These are phyloP conservation scores for Ahaetulla prasina DNA, from an alignment of 2,113 vertebrate species.

Conservation along the genomic window DNA sequence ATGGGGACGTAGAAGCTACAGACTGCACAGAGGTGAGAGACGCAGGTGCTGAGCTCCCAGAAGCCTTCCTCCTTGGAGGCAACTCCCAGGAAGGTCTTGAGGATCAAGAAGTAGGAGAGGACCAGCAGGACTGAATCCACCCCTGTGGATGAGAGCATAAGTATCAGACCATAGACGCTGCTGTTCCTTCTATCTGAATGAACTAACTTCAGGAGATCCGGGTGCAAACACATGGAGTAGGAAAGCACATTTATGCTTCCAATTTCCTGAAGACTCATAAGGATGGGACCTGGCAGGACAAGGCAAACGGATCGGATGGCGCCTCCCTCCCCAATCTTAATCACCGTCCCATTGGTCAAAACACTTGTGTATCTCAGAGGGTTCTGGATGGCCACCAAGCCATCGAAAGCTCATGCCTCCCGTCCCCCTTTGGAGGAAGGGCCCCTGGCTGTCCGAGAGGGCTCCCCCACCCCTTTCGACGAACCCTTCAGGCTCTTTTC, in stretches of 20 bases:
- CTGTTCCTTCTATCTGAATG: too few species aligned
- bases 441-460: too few species aligned
- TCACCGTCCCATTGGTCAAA: background rate
- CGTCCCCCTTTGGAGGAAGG: too few species aligned
- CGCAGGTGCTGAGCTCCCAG: slow-evolving; percentile 31
- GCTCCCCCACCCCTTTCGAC: background rate
- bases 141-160: background rate
- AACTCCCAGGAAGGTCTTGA: slow-evolving; percentile 32
- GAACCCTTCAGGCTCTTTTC: background rate
- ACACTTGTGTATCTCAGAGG: slow-evolving; percentile 37
- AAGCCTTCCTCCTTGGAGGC: slow-evolving; percentile 8
- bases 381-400: slow-evolving; percentile 37
- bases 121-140: slow-evolving; percentile 40
- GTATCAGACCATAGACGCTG: too few species aligned
- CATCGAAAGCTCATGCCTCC: slow-evolving; percentile 41
- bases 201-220: too few species aligned
- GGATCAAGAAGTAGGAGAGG: slow-evolving; percentile 37
- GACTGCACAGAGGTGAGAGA: slow-evolving; percentile 50
- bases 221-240: too few species aligned
- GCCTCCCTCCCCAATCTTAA: background rate
- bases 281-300: too few species aligned
- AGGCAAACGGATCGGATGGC: too few species aligned
- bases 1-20: slow-evolving; percentile 44
- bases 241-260: too few species aligned
- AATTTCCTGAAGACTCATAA: too few species aligned